Base-by-base conservation (phyloP, 2,113 vertebrate genomes). In the Corynorhinus townsendii region DNA sequence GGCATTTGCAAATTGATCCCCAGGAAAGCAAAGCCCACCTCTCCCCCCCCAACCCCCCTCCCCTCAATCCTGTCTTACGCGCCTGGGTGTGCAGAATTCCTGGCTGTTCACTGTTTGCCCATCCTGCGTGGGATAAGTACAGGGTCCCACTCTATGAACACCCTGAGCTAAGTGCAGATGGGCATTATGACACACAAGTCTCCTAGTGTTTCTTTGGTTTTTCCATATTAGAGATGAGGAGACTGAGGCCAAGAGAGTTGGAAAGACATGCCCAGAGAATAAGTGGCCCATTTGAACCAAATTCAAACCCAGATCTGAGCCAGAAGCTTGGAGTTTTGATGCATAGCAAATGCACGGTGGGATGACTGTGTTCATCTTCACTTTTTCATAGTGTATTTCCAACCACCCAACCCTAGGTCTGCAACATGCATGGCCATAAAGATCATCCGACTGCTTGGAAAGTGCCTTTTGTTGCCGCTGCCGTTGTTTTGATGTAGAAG, bases 131-230 rank as follows among this genome's bases (percentile, higher is more conserved):
- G 26, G 45, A 7, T 33, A 35, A 64, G 30, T 64, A 77, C 62
- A 7, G 10, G 30, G 30, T 35, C 33, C 16, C 1, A 10, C 16
- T 47, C 66, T 7, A 30, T 10, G 20, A 16, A 33, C 17, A 7
- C 68, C 15, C 43, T 24, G 38, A 62, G 40, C 75, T n/a, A 49
- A 56, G 64, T 0, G 28, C 66, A 40, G 1, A 14, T 0, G 11
- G 35, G 24, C 52, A 12, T 30, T 1, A 6, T 10, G 24, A 73
- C 43, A 22, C 14, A 0, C 6, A 9, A 19, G 28, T 38, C 64
- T 17, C 5, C 69, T 4, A 7, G 14, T 17, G 3, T 15, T 1
- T 3, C 4, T 14, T 0, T 12, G 16, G 24, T 28, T 59, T 73
- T 28, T 11, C 43, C 24, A 4, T 3, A 7, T 1, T 7, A 4